phyloP scores from a whole-genome alignment of 2,797 vertebrate species.

The Agapornis canus region DNA sequence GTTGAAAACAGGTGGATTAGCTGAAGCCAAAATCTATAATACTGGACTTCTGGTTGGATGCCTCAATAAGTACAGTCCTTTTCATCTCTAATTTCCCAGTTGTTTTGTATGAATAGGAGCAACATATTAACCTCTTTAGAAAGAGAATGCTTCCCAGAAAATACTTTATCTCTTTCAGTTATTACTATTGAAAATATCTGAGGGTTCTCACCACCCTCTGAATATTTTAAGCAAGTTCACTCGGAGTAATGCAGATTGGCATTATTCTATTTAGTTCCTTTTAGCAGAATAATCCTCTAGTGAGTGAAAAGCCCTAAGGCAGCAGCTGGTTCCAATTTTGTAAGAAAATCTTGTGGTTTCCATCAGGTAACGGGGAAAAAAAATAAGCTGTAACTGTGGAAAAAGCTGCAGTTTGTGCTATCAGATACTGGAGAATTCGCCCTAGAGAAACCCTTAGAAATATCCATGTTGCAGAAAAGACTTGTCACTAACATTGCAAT shows the following conservation, averaged over 20 bases:
- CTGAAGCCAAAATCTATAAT: not conserved
- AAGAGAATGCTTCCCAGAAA: slow-evolving; percentile 8
- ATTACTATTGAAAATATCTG: slow-evolving; percentile 3
- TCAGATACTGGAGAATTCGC: not conserved
- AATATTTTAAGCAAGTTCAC: slow-evolving; percentile 51
- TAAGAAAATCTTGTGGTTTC: slow-evolving; percentile 18
- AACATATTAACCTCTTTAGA: not conserved
- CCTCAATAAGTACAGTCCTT: not conserved
- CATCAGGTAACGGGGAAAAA: slow-evolving; percentile 2
- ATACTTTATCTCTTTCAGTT: slow-evolving; percentile 13
- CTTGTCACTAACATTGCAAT: not conserved
- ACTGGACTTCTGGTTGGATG: not conserved
- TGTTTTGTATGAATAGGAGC: not conserved
- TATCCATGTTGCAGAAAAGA: not conserved
- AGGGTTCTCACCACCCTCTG: slow-evolving; percentile 8
- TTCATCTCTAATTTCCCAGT: not conserved
- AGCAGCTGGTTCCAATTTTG: slow-evolving; percentile 27
- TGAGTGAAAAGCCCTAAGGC: slow-evolving; percentile 23
- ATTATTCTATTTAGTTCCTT: slow-evolving; percentile 23
- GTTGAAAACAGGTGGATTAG: not conserved
- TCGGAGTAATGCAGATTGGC: not conserved
- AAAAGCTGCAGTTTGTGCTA: not conserved
- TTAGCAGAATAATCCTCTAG: slow-evolving; percentile 28
- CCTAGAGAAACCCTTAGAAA: not conserved
- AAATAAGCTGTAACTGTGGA: not conserved